These are phyloP conservation scores for Mesocricetus auratus DNA, from an alignment of 2,113 vertebrate genomes.

Conservation along the genomic window DNA sequence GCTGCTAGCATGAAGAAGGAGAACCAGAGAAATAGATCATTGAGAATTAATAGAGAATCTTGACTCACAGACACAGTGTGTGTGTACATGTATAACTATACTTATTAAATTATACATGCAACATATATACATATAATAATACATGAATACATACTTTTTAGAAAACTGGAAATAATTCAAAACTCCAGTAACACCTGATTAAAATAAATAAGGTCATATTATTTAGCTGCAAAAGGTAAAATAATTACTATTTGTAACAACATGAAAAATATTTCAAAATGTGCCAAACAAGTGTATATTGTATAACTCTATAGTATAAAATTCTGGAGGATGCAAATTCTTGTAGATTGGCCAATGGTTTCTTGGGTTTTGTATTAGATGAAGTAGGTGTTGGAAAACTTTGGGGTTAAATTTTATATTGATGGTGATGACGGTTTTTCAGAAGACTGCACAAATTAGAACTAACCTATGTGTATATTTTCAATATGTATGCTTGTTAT, in stretches of 20 bases:
- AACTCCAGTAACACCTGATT: neutral
- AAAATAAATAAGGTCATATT: neutral
- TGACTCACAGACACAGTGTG: neutral
- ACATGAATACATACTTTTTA: neutral
- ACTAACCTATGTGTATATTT: neutral
- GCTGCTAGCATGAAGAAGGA: neutral
- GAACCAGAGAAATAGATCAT: neutral
- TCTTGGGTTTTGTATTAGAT: neutral
- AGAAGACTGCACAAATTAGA: neutral
- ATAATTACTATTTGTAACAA: neutral
- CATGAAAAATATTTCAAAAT: neutral
- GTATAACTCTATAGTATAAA: neutral
- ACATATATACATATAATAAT: neutral
- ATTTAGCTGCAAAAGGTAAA: neutral
- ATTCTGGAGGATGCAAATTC: neutral
- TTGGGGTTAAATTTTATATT: neutral
- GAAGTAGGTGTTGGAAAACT: neutral
- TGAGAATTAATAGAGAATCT: neutral
- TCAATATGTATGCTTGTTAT: neutral
- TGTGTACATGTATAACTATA: neutral
- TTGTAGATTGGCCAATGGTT: neutral
- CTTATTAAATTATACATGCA: neutral
- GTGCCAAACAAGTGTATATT: neutral
- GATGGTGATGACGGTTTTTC: neutral
- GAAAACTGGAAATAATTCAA: neutral